Percentiles rank a stretch among this genome's conserved stretches.
These are phyloP conservation scores for Neoscelio sp. DNA, from an alignment of 2,888 invertebrate genomes.

Conservation along the genomic window DNA sequence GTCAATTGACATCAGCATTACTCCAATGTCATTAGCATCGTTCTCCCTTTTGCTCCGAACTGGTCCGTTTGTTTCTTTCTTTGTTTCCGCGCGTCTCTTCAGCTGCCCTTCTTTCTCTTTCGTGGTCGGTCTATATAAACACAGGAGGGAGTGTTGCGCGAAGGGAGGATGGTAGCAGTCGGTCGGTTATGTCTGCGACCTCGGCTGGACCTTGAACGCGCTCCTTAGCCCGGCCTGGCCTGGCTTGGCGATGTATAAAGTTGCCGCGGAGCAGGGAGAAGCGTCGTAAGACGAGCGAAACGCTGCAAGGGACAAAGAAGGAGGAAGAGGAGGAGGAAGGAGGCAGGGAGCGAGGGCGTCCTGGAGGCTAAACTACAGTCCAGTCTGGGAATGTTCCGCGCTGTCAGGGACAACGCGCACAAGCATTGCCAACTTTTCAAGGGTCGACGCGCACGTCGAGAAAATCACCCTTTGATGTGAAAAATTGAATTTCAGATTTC, in stretches of 20 bases:
- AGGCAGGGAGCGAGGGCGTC: constrained; percentile 67
- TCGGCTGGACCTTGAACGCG: constrained; percentile 70
- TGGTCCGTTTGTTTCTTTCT: constrained; percentile 53
- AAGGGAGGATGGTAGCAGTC: constrained; percentile 66
- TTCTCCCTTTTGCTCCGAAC: constrained; percentile 63
- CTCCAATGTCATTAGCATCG: constrained; percentile 69
- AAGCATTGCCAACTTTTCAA: constrained; percentile 56
- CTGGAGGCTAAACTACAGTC: constrained; percentile 68
- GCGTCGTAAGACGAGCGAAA: constrained; percentile 50
- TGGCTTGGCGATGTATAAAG: constrained; percentile 58
- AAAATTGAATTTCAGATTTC: too few relatives aligned
- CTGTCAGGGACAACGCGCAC: constrained; percentile 68
- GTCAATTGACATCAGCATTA: constrained; percentile 51
- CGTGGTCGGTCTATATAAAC: constrained; percentile 57
- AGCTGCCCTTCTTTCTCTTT: constrained; percentile 38
- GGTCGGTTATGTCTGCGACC: constrained; percentile 69
- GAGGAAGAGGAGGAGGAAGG: constrained; percentile 27
- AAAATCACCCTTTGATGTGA: constrained; percentile 32
- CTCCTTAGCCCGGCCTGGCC: constrained; percentile 64
- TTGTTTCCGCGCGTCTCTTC: constrained; percentile 50
- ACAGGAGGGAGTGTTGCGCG: constrained; percentile 58
- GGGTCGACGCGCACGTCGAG: constrained; percentile 47
- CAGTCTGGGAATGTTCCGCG: constrained; percentile 69
- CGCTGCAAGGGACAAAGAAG: constrained; percentile 56
- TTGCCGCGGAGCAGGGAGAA: constrained; percentile 42